phyloP scores from a whole-genome alignment of 2,113 vertebrate genomes.

The Petroica traversi region DNA sequence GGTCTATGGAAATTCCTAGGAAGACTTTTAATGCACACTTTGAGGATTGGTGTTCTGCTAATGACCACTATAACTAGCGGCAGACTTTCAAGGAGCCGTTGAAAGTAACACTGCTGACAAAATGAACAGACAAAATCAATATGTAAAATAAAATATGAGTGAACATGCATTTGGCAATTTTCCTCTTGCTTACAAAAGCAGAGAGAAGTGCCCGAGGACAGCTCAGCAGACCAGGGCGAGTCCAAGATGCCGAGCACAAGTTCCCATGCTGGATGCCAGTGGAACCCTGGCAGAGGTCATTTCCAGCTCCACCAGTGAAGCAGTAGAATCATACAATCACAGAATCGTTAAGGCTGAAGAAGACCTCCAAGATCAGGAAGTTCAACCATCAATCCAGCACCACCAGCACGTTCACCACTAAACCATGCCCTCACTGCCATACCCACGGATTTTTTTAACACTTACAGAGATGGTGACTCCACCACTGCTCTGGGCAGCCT shows the following conservation, averaged over 20 bases:
- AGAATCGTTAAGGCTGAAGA: background rate
- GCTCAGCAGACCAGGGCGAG: fast-evolving
- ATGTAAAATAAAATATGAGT: background rate
- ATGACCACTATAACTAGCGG: background rate
- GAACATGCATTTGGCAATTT: background rate
- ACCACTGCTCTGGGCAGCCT: background rate
- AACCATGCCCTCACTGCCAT: background rate
- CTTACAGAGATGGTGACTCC: background rate
- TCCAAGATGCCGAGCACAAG: fast-evolving
- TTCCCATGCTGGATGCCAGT: background rate
- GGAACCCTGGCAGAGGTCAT: background rate
- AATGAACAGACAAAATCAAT: background rate
- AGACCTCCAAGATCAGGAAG: background rate
- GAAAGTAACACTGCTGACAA: background rate
- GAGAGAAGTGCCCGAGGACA: background rate
- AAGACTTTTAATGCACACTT: background rate
- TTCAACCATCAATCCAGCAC: background rate
- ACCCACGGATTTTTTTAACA: background rate
- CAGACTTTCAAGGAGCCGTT: background rate
- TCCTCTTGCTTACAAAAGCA: background rate
- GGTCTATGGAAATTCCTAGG: background rate
- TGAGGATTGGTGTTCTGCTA: background rate
- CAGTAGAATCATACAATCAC: background rate
- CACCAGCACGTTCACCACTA: background rate
- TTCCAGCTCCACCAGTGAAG: background rate